phyloP scores from a whole-genome alignment of 2,797 vertebrate species.

The Gastrophryne carolinensis region DNA sequence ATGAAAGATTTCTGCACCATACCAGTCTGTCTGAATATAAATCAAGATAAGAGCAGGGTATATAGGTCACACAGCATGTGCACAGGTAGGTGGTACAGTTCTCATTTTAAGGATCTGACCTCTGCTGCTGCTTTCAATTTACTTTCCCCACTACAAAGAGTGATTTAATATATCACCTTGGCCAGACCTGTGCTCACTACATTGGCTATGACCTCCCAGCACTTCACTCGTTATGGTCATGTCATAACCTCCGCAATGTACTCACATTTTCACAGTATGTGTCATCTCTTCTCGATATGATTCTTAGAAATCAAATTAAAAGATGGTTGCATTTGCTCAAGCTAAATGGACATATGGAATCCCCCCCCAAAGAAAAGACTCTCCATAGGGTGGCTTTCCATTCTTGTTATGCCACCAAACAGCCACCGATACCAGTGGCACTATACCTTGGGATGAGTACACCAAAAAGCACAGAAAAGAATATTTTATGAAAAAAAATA shows the following conservation, averaged over 20 bases:
- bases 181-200: neutral
- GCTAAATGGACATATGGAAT: no score
- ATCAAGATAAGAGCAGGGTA: neutral
- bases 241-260: neutral
- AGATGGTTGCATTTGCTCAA: no score
- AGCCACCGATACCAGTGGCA: no score
- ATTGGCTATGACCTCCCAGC: neutral
- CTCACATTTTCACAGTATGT: neutral
- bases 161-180: neutral
- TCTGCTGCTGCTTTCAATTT: slow-evolving; percentile 20
- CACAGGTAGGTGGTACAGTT: neutral
- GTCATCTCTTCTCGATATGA: neutral
- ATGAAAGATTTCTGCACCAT: neutral
- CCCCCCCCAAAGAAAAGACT: no score
- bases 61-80: neutral
- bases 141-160: slow-evolving; percentile 9
- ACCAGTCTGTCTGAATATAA: neutral
- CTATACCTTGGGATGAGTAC: no score
- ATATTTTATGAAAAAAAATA: no score
- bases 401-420: no score
- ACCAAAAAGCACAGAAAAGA: no score
- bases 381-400: no score
- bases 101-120: neutral
- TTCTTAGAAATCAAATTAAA: neutral
- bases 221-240: neutral